Conservation (phyloP, 2,797 vertebrate species). For the Bradypus variegatus region DNA sequence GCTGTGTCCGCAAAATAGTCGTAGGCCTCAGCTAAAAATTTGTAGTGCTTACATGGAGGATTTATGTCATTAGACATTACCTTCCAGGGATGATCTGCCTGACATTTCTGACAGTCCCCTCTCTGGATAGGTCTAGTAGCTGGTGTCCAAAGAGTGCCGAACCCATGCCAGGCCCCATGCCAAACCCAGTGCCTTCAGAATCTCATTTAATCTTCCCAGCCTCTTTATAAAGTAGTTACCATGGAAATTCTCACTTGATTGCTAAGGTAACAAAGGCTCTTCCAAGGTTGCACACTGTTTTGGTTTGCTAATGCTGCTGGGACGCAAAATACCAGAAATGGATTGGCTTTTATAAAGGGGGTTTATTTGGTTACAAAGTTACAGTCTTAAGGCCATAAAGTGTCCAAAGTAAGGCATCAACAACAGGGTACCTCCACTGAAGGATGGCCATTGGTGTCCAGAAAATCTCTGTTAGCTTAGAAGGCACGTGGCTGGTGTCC, state of each 20-base stretch:
- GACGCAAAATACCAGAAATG: too few relatives aligned
- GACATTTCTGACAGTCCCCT: background rate
- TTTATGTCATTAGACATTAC: background rate
- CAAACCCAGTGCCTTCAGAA: accelerated
- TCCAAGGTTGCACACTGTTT: accelerated
- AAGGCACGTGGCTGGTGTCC: too few relatives aligned
- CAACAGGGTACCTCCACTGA: too few relatives aligned
- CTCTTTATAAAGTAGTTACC: background rate
- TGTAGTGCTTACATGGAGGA: background rate
- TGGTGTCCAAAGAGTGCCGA: background rate
- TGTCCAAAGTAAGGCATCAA: too few relatives aligned
- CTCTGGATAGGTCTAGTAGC: background rate
- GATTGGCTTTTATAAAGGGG: too few relatives aligned
- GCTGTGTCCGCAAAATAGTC: background rate
- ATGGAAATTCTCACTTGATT: background rate
- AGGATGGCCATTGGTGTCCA: too few relatives aligned
- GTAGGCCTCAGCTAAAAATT: background rate
- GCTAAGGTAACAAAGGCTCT: background rate
- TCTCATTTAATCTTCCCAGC: too few relatives aligned
- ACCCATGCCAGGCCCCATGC: accelerated
- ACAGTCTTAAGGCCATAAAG: too few relatives aligned
- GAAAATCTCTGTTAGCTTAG: too few relatives aligned
- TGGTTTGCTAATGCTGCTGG: too few relatives aligned
- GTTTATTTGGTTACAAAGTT: too few relatives aligned
- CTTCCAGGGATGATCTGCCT: background rate